A percentile compares a stretch with the other conserved stretches of the same genome.
These are phyloP conservation scores for Xestia ashworthii DNA, from an alignment of 2,888 invertebrate species.

Conservation along the genomic window DNA sequence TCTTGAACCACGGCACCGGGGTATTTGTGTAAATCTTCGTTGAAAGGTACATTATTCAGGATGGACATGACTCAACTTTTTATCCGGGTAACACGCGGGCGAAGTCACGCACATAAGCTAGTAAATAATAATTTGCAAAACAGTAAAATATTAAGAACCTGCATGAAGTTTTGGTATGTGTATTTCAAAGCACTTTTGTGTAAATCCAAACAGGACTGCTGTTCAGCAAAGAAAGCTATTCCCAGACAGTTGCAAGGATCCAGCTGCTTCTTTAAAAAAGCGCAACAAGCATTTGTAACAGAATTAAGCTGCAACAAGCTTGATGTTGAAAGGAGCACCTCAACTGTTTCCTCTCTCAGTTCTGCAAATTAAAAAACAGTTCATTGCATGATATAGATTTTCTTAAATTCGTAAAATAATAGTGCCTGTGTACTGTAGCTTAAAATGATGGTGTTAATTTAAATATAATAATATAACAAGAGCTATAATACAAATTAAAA, in stretches of 20 bases:
- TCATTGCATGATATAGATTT: conserved; percentile 16
- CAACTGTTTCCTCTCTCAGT: conserved; percentile 97
- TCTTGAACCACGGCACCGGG: not conserved
- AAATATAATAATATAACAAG: not conserved
- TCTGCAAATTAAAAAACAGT: conserved; percentile 88
- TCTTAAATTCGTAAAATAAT: conserved; percentile 42
- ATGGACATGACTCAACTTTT: not conserved
- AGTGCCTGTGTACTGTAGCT: conserved; percentile 36
- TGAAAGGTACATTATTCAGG: not conserved
- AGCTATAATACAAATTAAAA: not conserved
- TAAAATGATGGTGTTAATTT: not conserved
- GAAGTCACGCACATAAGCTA: not conserved
- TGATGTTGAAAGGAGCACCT: conserved; percentile 96
- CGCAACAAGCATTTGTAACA: conserved; percentile 97
- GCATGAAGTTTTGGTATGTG: conserved; percentile 96
- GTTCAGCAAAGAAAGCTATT: conserved; percentile 97
- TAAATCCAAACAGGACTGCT: conserved; percentile 96
- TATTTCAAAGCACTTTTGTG: conserved; percentile 95
- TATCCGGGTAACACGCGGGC: not conserved
- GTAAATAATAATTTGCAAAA: conserved; percentile 43
- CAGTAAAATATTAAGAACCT: conserved; percentile 87
- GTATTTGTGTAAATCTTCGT: not conserved
- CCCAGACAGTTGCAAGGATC: conserved; percentile 98
- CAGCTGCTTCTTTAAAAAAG: conserved; percentile 96
- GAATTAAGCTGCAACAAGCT: conserved; percentile 96